Evolutionary conservation across 2,797 vertebrate genomes (phyloP).

Genomic region (Pelochelys cantorii): DNA sequence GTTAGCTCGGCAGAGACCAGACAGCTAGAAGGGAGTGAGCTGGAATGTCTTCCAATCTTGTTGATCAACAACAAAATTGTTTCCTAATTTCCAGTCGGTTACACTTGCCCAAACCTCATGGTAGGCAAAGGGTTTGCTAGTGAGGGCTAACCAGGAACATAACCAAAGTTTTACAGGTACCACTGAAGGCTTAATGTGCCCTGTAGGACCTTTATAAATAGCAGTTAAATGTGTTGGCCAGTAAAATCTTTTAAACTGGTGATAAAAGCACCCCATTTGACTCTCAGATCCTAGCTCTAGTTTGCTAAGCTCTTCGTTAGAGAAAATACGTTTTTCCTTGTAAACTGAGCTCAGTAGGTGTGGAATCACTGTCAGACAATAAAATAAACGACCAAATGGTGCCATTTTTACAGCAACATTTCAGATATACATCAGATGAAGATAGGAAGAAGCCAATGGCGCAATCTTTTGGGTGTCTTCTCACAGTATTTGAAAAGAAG

Average conservation of each 20-base stretch:
- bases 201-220: not conserved
- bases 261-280: not conserved
- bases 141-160: not conserved
- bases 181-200: not conserved
- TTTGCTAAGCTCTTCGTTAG: not conserved
- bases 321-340: not conserved
- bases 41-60: not conserved
- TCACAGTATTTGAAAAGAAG: accelerated
- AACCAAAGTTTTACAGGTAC: not conserved
- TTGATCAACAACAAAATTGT: not conserved
- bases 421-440: accelerated
- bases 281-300: not conserved
- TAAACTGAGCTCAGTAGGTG: not conserved
- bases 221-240: too few relatives aligned
- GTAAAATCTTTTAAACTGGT: too few relatives aligned
- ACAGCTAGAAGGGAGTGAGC: not conserved
- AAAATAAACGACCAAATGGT: not conserved
- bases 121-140: not conserved
- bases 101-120: not conserved
- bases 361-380: accelerated
- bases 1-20: constrained; percentile 34
- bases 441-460: not conserved
- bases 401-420: not conserved
- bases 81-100: not conserved
- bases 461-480: not conserved